These are phyloP conservation scores for Piprites chloris DNA, from an alignment of 2,113 vertebrate genomes.

Conservation along the genomic window DNA sequence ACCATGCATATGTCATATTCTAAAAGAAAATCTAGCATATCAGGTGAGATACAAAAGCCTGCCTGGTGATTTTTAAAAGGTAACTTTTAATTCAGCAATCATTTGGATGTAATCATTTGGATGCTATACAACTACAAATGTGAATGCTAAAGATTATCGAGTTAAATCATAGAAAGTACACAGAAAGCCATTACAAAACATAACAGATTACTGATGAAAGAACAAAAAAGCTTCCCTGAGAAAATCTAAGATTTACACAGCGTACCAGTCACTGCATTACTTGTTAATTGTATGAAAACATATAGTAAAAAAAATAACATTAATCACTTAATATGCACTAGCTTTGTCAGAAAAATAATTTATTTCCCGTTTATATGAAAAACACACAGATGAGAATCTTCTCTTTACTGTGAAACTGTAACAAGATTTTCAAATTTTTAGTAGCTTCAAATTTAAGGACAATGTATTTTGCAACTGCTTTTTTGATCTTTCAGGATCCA, in stretches of 20 bases:
- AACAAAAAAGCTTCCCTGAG: background rate
- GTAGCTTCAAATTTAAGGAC: background rate
- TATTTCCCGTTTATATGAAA: background rate
- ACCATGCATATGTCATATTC: background rate
- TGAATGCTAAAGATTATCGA: background rate
- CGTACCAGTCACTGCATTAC: background rate
- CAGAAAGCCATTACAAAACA: background rate
- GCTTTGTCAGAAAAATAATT: background rate
- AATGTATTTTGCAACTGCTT: background rate
- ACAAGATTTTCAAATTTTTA: background rate
- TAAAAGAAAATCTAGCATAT: background rate
- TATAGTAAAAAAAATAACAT: background rate
- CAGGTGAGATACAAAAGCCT: background rate
- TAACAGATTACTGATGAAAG: background rate
- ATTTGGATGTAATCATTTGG: background rate
- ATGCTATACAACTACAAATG: background rate
- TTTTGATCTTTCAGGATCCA: background rate
- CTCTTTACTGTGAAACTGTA: background rate
- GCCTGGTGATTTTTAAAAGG: background rate
- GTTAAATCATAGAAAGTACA: background rate
- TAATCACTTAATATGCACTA: background rate
- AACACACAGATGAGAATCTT: background rate
- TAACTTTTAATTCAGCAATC: background rate
- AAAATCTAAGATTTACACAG: background rate
- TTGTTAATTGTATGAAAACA: background rate